phyloP scores from a whole-genome alignment of 2,113 vertebrate species.

The Apteryx owenii region DNA sequence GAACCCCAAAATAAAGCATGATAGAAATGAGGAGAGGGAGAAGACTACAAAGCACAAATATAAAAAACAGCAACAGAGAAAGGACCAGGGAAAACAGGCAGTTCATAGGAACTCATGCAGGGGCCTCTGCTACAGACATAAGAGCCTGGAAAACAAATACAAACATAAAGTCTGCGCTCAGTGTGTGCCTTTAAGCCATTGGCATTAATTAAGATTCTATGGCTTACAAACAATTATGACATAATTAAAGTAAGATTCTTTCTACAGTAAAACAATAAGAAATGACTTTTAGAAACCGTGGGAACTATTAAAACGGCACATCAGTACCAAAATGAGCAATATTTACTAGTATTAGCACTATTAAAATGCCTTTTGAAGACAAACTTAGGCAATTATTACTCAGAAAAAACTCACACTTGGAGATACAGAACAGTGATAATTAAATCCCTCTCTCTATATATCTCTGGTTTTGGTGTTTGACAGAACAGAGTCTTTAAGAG shows the following conservation, averaged over 20 bases:
- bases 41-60: neutral
- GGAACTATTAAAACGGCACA: conserved; percentile 81
- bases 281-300: conserved; percentile 82
- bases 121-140: conserved; percentile 46
- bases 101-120: neutral
- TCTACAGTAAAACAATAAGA: conserved; percentile 84
- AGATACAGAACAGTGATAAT: conserved; percentile 82
- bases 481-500: conserved; percentile 77
- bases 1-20: neutral
- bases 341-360: conserved; percentile 85
- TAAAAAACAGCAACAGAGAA: neutral
- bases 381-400: conserved; percentile 83
- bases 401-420: conserved; percentile 72
- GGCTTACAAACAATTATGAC: conserved; percentile 85
- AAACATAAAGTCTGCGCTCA: conserved; percentile 70
- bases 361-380: conserved; percentile 85
- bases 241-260: conserved; percentile 86
- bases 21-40: neutral
- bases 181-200: conserved; percentile 79
- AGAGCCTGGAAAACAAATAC: conserved; percentile 72
- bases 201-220: conserved; percentile 86
- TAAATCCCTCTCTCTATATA: conserved; percentile 78
- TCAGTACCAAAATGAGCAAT: conserved; percentile 84
- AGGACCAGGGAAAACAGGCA: neutral
- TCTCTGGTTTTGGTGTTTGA: conserved; percentile 80